These are phyloP conservation scores for Caenorhabditis becei DNA, from an alignment of 2,888 invertebrate species.

Conservation along the genomic window DNA sequence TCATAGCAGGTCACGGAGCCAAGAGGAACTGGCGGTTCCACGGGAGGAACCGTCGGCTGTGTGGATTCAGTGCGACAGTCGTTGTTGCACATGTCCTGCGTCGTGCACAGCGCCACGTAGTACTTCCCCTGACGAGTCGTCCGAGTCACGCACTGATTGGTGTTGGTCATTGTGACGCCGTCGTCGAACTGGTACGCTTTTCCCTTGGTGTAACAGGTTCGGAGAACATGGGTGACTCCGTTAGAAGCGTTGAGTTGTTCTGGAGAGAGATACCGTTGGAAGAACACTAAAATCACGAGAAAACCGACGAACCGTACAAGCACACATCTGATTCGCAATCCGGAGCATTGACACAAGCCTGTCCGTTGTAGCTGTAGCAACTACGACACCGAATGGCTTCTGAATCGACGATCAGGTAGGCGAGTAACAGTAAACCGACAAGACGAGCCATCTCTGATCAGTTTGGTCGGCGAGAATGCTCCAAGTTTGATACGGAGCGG, in stretches of 20 bases:
- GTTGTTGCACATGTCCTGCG: conserved; percentile 62
- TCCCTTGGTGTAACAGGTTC: conserved; percentile 51
- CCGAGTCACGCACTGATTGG: conserved; percentile 59
- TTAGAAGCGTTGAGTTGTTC: conserved; percentile 53
- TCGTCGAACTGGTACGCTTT: conserved; percentile 59
- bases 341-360: conserved; percentile 64
- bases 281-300: not conserved
- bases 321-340: conserved; percentile 62
- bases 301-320: conserved; percentile 39
- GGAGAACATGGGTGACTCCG: conserved; percentile 50
- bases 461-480: not conserved
- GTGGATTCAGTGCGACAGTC: conserved; percentile 50
- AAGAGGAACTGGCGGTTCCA: conserved; percentile 28
- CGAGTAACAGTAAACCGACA: not conserved
- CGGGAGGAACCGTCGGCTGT: conserved; percentile 28
- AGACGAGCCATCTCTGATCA: conserved; percentile 11
- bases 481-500: not conserved
- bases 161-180: conserved; percentile 44
- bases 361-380: conserved; percentile 67
- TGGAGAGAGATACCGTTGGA: not conserved
- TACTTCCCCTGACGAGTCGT: conserved; percentile 53
- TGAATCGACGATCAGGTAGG: not conserved
- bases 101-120: conserved; percentile 59
- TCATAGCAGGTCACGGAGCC: conserved; percentile 63
- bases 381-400: conserved; percentile 56